Evolutionary conservation across 2,888 invertebrate genomes (phyloP), one percentile per base, ranked within the genome.

Genomic region (Cylindroiulus punctatus): DNA sequence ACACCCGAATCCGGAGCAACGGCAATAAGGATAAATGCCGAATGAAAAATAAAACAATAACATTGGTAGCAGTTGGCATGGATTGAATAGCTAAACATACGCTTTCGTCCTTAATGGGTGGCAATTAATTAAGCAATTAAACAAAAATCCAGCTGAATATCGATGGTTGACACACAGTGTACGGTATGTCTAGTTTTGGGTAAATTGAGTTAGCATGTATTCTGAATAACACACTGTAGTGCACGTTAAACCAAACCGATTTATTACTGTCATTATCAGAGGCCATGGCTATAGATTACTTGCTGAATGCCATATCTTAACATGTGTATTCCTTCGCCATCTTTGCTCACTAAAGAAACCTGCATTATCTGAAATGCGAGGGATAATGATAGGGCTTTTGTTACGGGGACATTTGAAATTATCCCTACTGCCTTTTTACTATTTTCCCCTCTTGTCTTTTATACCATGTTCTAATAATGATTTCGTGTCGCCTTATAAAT

Each of bases 31-130:
- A 76, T 76, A 76, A 76, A 76, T 17, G 76, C 30, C 14, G 76
- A 76, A 76, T 76, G 76, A 30, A 76, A 42, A 30, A 76, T 76
- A 76, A 76, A 76, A 76, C 76, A 76, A 76, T 76, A 32, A 30
- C 30, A 76, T 32, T 30, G 5, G 26, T 32, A 76, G 30, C 76
- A 76, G 30, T 76, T 26, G 76, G 30, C 76, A 76, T 76, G 76
- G 76, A 26, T 30, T 17, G 76, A 76, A 76, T 32, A 36, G 76
- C 30, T 12, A 4, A 8, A n/a, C 52, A 12, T 36, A 26, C 65
- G 5, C 22, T 26, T 12, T 12, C 26, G 22, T 65, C 26, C 30
- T 76, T 76, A 76, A 76, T 76, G 76, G 76, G 30, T 76, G 76
- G 76, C 30, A 76, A 76, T 76, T 76, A 65, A 65, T 65, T 76